phyloP scores from a whole-genome alignment of 1,140 invertebrate genomes.

The Rhagoletis pomonella region DNA sequence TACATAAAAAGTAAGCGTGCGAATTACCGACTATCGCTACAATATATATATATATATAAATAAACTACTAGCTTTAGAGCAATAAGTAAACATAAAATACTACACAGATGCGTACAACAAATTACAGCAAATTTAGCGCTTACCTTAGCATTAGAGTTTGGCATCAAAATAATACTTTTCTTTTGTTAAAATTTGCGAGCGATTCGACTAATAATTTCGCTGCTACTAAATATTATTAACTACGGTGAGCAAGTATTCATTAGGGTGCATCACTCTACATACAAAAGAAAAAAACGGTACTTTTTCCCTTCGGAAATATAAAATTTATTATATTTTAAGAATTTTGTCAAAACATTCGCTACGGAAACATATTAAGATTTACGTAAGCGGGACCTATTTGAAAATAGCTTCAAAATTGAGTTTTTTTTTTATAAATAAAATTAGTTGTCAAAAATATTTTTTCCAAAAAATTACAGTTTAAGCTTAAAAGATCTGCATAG shows the following conservation, averaged over 20 bases:
- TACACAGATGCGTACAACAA: background rate
- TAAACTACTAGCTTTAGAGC: background rate
- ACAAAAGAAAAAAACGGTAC: background rate
- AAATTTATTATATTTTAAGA: too few species aligned
- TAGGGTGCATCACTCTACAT: too few species aligned
- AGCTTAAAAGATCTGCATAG: too few species aligned
- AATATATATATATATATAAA: background rate
- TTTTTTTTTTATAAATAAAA: too few species aligned
- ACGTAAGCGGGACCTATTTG: too few species aligned
- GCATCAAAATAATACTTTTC: background rate
- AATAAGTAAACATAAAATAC: background rate
- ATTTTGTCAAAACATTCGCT: too few species aligned
- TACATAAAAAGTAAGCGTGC: constrained; percentile 4
- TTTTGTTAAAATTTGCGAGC: background rate
- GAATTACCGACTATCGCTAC: background rate
- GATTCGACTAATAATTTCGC: too few species aligned
- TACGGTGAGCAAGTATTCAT: background rate
- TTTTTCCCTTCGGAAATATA: too few species aligned
- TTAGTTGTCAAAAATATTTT: too few species aligned
- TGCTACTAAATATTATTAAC: background rate
- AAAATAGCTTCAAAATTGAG: too few species aligned
- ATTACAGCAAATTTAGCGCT: background rate
- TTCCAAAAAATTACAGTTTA: too few species aligned
- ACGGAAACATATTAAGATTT: too few species aligned
- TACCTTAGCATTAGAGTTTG: background rate